Evolutionary conservation across 2,797 vertebrate species (phyloP), one percentile per base, ranked within the genome.

Genomic region (Urosaurus nigricauda): DNA sequence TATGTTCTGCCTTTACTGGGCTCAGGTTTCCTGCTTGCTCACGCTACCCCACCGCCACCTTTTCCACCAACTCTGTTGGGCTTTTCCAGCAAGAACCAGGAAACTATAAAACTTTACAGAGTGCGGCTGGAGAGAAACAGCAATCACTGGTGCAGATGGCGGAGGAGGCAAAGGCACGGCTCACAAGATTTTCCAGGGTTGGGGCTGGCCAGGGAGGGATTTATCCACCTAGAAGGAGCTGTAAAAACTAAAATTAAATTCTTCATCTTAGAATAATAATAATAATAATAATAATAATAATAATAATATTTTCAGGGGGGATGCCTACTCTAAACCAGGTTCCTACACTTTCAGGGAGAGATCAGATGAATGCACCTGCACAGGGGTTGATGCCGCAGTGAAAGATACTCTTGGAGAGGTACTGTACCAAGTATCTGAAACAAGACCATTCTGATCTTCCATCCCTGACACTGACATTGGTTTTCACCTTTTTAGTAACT

Each of bases 241-340:
- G 87, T 96, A 94, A 95, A 95, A 96, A 94, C 93, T 94, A 95
- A 96, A 96, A 95, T 96, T 96, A 96, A 95, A 96, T 96, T 95
- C 93, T 95, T 95, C 93, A 88, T 95, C 92, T 94, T 87, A 40
- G 90, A 94, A 93, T 89, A 84, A 90, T 88, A 86, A 87, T 90
- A 84, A 74, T 87, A 71, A 7, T 85, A 51, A 90, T 56, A 14
- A n/a, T 32, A 35, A 35, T n/a, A 73, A 35, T 14, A 24, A 5
- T 68, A 7, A 29, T 29, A 5, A 16, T n/a, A 73, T 29, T 1
- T 58, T 60, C 3, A 21, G 21, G 19, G 43, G 53, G 24, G 51
- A 83, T 51, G 87, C 84, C 87, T 92, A 47, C 88, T 92, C 90
- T 88, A 90, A 89, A 89, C 89, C 83, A 81, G 79, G 81, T 60